Base-by-base conservation (phyloP, 1,140 invertebrate genomes). In the Aleiodes sp. region DNA sequence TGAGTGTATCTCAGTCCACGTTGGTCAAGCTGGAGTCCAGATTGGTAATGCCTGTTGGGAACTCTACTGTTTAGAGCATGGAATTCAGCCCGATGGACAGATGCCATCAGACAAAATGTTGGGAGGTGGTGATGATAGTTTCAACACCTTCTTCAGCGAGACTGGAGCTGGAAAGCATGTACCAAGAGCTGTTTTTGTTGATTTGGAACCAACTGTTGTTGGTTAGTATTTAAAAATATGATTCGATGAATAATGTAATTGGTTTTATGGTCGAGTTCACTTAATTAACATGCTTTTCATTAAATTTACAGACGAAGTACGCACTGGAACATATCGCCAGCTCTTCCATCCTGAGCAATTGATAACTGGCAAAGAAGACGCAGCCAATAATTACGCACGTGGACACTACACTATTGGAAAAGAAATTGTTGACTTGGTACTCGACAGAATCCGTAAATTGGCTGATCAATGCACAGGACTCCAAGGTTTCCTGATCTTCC, bases 341-440 rank as follows among this genome's bases (percentile, higher is more conserved):
- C 87, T 95, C 73, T 95, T 95, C 89, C 93, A 94, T 82, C 94
- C 93, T 60, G 93, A 94, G 84, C 93, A 94, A 83, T 87, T 95
- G 77, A 93, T 94, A 81, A 94, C 92, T 75, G 93, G 93, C 61
- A 94, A 94, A 82, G 94, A 96, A 86, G 94, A 96, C 82, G 94
- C 94, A 28, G 94, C 94, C 66, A 96, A 95, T 84, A 96, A 96
- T 87, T 95, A 95, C 75, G 94, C 93, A 29, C 88, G 95, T 75
- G 94, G 95, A 61, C 94, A 96, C 86, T 96, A 96, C 88, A 96
- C 95, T 68, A 94, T 96, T 80, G 94, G 94, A 72, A 96, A 94
- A 86, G 94, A 94, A 86, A 92, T 94, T 76, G 92, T 96, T 6
- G 93, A 95, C 75, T 78, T 93, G 19, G 94, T 95, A 2, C 79